Percentiles rank a stretch among this genome's conserved stretches.
Conservation (phyloP, 2,113 vertebrate species). For the Barbus barbus region DNA sequence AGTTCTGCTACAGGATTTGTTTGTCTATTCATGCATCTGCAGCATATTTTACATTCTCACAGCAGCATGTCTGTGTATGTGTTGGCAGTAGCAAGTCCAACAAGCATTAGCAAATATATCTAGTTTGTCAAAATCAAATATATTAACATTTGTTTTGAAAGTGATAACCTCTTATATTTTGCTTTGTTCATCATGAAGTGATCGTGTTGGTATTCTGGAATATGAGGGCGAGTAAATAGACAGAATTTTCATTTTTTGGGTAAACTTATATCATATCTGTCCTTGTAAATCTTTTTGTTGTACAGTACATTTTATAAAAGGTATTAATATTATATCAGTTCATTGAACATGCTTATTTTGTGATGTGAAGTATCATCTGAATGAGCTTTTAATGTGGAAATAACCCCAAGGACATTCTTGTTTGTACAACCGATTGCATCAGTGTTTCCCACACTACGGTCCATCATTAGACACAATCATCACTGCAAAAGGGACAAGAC, state of each 20-base stretch:
- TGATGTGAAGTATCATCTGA: constrained; percentile 68
- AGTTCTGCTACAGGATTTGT: background rate
- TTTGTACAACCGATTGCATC: constrained; percentile 57
- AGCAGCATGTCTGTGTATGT: too few relatives aligned
- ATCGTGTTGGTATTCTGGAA: background rate
- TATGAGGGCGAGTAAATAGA: background rate
- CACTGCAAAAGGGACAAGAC: constrained; percentile 33
- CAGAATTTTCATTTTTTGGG: background rate
- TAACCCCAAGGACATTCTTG: constrained; percentile 66
- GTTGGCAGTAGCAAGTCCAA: too few relatives aligned
- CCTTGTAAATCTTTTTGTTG: background rate
- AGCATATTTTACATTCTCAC: too few relatives aligned
- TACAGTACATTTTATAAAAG: background rate
- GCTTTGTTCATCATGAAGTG: background rate
- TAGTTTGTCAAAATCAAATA: too few relatives aligned
- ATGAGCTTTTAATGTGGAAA: constrained; percentile 74
- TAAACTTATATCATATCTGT: too few relatives aligned
- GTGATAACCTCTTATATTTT: background rate
- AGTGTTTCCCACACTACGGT: constrained; percentile 58
- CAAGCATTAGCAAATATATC: too few relatives aligned
- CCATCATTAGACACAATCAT: constrained; percentile 46
- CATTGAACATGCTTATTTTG: constrained; percentile 63
- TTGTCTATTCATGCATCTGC: too few relatives aligned
- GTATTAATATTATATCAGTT: constrained; percentile 53
- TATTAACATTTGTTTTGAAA: background rate